These are phyloP conservation scores for Tylochromis polylepis DNA, from an alignment of 2,113 vertebrate genomes.

Conservation along the genomic window DNA sequence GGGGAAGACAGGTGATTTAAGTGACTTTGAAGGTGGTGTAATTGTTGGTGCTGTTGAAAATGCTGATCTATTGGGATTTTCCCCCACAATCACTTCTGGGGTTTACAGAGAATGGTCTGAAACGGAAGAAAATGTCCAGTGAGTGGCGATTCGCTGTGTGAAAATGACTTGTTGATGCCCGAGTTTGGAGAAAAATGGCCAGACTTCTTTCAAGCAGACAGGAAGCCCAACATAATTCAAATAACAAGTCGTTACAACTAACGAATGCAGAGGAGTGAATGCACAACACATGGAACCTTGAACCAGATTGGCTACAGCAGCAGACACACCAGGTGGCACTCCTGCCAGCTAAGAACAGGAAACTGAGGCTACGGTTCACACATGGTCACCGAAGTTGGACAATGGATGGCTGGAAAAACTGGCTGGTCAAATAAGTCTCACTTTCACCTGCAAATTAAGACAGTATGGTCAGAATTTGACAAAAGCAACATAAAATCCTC, in stretches of 20 bases:
- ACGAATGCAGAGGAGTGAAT: background rate
- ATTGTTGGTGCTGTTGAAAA: background rate
- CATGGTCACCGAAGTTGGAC: background rate
- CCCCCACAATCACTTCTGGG: background rate
- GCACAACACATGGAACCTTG: accelerated
- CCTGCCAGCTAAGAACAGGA: background rate
- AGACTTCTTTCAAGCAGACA: too few relatives aligned
- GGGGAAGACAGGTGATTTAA: background rate
- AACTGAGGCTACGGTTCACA: background rate
- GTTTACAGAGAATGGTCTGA: background rate
- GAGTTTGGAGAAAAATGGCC: too few relatives aligned
- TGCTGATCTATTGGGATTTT: background rate
- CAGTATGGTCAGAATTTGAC: background rate
- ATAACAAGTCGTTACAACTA: background rate
- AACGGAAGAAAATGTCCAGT: background rate
- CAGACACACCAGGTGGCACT: background rate
- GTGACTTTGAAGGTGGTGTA: background rate
- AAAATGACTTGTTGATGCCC: too few relatives aligned
- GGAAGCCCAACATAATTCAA: background rate
- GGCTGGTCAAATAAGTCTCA: background rate
- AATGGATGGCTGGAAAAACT: accelerated
- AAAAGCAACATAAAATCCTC: background rate
- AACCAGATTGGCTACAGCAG: background rate
- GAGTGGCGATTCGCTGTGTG: too few relatives aligned
- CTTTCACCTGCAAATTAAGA: background rate